These are phyloP conservation scores for Cichladusa arquata DNA, from an alignment of 2,113 vertebrate species.

Conservation along the genomic window DNA sequence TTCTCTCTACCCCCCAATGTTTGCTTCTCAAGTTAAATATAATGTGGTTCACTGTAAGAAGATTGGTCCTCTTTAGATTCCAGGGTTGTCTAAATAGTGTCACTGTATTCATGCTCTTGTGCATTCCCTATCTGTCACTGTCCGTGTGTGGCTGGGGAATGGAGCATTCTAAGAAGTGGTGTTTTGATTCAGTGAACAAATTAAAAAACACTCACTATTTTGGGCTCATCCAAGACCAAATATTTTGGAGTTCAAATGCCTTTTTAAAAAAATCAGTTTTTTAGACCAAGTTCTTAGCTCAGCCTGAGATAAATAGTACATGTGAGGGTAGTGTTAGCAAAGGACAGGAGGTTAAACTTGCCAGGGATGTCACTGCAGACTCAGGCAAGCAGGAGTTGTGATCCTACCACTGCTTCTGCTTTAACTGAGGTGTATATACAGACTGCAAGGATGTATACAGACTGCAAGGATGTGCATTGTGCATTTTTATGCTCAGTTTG, in stretches of 20 bases:
- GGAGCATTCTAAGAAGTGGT: background rate
- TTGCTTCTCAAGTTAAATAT: background rate
- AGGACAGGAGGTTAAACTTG: background rate
- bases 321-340: background rate
- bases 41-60: background rate
- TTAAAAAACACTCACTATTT: background rate
- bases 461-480: background rate
- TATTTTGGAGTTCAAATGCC: background rate
- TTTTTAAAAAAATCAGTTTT: background rate
- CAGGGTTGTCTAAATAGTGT: background rate
- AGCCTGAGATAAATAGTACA: background rate
- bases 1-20: background rate
- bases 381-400: background rate
- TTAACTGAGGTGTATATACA: background rate
- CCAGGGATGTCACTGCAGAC: background rate
- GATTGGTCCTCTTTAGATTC: background rate
- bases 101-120: background rate
- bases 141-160: background rate
- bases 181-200: slow-evolving; percentile 1
- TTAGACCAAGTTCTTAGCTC: background rate
- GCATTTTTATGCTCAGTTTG: background rate
- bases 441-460: background rate
- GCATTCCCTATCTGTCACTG: background rate
- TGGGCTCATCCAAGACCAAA: background rate
- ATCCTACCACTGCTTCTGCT: background rate